phyloP scores from a whole-genome alignment of 1,140 invertebrate genomes.

The Dendroctonus ponderosae region DNA sequence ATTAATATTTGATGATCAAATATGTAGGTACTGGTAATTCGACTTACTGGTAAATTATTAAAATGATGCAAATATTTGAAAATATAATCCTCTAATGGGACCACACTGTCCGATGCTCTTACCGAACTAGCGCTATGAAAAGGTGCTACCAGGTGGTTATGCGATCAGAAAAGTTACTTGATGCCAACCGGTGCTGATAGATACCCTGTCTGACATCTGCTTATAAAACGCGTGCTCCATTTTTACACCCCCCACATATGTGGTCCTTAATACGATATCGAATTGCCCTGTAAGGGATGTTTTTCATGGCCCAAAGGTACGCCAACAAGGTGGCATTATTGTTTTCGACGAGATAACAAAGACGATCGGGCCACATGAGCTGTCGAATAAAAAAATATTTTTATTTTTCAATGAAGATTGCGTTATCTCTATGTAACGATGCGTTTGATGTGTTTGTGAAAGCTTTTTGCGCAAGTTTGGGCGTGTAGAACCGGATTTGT shows the following conservation, averaged over 20 bases:
- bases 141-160: slow-evolving; percentile 20
- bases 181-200: slow-evolving; percentile 23
- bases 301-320: slow-evolving; percentile 9
- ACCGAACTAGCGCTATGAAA: background rate
- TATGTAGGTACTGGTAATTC: no score
- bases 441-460: no score
- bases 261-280: slow-evolving; percentile 19
- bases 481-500: no score
- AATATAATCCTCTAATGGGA: no score
- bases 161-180: slow-evolving; percentile 22
- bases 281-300: slow-evolving; percentile 20
- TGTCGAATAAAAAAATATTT: no score
- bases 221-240: slow-evolving; percentile 25
- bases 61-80: no score
- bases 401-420: no score
- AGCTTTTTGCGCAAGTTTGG: no score
- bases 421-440: no score
- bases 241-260: slow-evolving; percentile 22
- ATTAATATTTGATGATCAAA: no score
- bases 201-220: slow-evolving; percentile 26
- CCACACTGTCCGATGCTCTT: no score
- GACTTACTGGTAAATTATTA: no score
- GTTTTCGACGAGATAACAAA: slow-evolving; percentile 3
- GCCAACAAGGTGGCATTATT: slow-evolving; percentile 13
- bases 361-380: background rate